Evolutionary conservation across 2,888 invertebrate species (phyloP).

Genomic region (Hermodice carunculata): DNA sequence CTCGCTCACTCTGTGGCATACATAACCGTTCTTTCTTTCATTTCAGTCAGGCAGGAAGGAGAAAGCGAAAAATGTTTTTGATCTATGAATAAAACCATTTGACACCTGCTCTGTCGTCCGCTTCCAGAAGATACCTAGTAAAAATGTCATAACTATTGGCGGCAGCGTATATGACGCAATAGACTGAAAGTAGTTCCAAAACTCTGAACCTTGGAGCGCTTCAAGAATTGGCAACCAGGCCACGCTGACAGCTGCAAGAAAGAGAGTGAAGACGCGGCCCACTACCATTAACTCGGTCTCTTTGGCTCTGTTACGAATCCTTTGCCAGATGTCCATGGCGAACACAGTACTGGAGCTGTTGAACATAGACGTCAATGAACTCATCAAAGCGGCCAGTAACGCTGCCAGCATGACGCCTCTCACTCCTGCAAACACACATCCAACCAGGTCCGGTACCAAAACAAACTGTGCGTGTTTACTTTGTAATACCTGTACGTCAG

Average conservation of each 20-base stretch:
- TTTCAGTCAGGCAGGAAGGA: too few species aligned
- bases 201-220: constrained; percentile 64
- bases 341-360: constrained; percentile 70
- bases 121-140: constrained; percentile 64
- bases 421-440: not conserved
- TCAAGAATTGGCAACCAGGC: constrained; percentile 70
- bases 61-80: too few species aligned
- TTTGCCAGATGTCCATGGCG: constrained; percentile 70
- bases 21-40: too few species aligned
- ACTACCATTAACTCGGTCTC: constrained; percentile 45
- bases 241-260: constrained; percentile 48
- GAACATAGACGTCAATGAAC: constrained; percentile 71
- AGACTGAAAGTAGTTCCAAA: constrained; percentile 66
- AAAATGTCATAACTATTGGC: constrained; percentile 66
- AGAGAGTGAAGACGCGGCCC: constrained; percentile 59
- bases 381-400: constrained; percentile 72
- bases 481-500: too few species aligned
- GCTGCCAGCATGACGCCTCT: constrained; percentile 64
- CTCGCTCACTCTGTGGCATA: too few species aligned
- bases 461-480: too few species aligned
- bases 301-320: constrained; percentile 20
- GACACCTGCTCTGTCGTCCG: constrained; percentile 66
- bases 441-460: not conserved
- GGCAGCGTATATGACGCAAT: constrained; percentile 67
- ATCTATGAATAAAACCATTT: too few species aligned